Conservation (phyloP, 2,888 invertebrate genomes). For the Drosophila anceps region DNA sequence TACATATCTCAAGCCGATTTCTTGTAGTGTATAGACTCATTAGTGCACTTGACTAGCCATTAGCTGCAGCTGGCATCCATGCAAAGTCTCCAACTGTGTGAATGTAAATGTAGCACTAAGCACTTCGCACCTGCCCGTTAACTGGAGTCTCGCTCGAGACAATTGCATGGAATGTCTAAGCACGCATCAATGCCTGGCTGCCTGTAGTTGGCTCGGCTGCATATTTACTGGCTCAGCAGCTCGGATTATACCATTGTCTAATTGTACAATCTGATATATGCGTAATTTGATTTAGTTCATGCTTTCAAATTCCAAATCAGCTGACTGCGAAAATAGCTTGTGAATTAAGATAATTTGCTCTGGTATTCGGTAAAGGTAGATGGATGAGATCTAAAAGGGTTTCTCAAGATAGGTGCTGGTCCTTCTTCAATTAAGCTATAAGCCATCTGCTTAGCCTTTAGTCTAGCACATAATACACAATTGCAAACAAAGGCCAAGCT, state of each 20-base stretch:
- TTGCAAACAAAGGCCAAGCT: neutral
- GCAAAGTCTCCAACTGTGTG: slow-evolving; percentile 32
- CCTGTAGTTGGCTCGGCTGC: neutral
- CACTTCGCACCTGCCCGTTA: slow-evolving; percentile 71
- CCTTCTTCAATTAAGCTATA: neutral
- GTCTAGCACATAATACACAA: neutral
- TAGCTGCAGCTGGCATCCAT: slow-evolving; percentile 30
- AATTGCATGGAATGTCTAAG: slow-evolving; percentile 28
- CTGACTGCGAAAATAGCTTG: slow-evolving; percentile 13
- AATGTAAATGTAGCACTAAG: slow-evolving; percentile 63
- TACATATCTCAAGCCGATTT: slow-evolving; percentile 4
- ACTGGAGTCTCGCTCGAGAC: slow-evolving; percentile 25
- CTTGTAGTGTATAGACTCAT: slow-evolving; percentile 22
- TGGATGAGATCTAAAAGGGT: neutral
- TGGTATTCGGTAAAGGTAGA: too few species aligned
- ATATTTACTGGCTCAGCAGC: slow-evolving; percentile 8
- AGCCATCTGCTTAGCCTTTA: too few species aligned
- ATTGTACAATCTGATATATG: slow-evolving; percentile 37
- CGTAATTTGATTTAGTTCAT: slow-evolving; percentile 24
- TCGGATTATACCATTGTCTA: slow-evolving; percentile 21
- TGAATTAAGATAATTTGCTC: slow-evolving; percentile 14
- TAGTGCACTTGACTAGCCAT: slow-evolving; percentile 39
- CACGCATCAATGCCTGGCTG: slow-evolving; percentile 8
- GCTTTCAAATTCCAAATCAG: slow-evolving; percentile 15
- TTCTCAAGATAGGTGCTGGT: neutral